phyloP scores from a whole-genome alignment of 1,140 invertebrate species.

The Pomacea maculata region DNA sequence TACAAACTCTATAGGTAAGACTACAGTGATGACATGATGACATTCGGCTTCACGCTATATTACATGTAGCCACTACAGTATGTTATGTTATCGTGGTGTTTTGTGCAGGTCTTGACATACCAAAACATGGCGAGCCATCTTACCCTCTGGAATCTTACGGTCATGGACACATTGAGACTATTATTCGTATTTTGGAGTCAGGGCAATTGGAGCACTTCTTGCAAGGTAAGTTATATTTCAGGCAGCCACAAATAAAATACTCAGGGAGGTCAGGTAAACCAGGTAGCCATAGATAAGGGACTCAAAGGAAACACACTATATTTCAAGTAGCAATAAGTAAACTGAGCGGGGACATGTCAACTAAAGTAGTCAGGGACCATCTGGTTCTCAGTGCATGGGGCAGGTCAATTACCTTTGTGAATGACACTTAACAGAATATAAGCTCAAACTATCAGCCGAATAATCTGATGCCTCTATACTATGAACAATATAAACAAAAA shows the following conservation, averaged over 20 bases:
- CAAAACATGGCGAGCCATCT: constrained; percentile 69
- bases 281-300: background rate
- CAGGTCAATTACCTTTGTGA: background rate
- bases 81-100: background rate
- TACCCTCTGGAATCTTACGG: constrained; percentile 67
- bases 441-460: too few relatives aligned
- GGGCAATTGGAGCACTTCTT: constrained; percentile 32
- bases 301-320: background rate
- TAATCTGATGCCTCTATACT: too few relatives aligned
- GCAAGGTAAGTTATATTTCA: constrained; percentile 33
- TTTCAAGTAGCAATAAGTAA: background rate
- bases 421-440: too few relatives aligned
- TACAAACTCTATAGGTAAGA: too few relatives aligned
- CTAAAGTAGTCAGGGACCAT: too few relatives aligned
- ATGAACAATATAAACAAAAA: too few relatives aligned
- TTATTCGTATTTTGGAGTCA: constrained; percentile 41
- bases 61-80: too few relatives aligned
- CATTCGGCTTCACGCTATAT: too few relatives aligned
- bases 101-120: constrained; percentile 66
- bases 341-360: background rate
- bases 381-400: too few relatives aligned
- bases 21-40: too few relatives aligned
- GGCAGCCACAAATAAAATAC: background rate
- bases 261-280: background rate
- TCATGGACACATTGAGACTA: constrained; percentile 61